Base-by-base conservation (phyloP, 2,888 invertebrate genomes). In the Eupelmus urozonus region DNA sequence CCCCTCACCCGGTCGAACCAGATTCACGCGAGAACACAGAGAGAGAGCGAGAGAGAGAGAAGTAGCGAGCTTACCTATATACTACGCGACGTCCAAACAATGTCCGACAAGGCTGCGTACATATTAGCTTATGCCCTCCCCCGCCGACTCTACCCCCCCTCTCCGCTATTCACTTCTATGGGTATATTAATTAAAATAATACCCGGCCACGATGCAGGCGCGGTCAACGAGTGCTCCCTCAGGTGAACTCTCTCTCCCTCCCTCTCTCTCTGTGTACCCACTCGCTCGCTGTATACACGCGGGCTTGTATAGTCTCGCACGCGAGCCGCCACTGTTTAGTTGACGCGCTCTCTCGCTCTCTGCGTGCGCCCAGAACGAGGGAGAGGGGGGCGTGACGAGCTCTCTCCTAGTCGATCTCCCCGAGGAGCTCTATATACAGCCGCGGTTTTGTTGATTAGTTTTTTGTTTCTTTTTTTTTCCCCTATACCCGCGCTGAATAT, bases 61-160 rank as follows among this genome's bases (percentile, higher is more conserved):
- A 13, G 9, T 1, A 27, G 66, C 13, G 53, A 42, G 70, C 63
- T 51, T 27, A 55, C 59, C 55, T 49, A 55, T 65, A 51, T 23
- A 80, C 77, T 78, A 63, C 55, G 81, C 81, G 82, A 55, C 85
- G 85, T 83, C 83, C 87, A 87, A 89, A 88, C 88, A 88, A 87
- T 88, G 87, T 88, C 85, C 87, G 85, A 89, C 88, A 88, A 87
- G 86, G 85, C 87, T 87, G 85, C 84, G 87, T 86, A 88, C 87
- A 88, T 87, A 88, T 88, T 87, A 86, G 85, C 86, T 66, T 25
- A 23, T 57, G 34, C 51, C 18, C 55, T 27, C 27, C 23, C 53
- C 13, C 34, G 25, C 53, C 16, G 25, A 29, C 51, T 57, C 55
- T 40, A 34, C 34, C 66, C 34, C 34, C 53, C 1, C 2, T 45